These are phyloP conservation scores for Apotomis betuletana DNA, from an alignment of 2,888 invertebrate species.

Conservation along the genomic window DNA sequence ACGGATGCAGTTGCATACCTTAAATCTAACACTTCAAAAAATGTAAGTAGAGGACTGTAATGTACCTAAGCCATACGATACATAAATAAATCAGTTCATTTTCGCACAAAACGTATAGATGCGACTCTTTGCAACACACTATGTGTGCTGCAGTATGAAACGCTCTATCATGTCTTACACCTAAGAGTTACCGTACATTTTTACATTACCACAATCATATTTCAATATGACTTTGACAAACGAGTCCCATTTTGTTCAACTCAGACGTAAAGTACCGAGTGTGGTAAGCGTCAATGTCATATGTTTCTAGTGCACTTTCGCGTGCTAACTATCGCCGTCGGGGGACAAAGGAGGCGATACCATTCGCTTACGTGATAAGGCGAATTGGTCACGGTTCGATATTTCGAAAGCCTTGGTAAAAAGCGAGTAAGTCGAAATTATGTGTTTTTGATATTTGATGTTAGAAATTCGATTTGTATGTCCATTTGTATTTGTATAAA, in stretches of 20 bases:
- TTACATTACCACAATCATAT: conserved; percentile 23
- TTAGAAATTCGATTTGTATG: too few relatives aligned
- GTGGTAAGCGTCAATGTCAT: conserved; percentile 18
- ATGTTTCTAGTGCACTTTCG: conserved; percentile 24
- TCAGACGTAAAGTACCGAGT: conserved; percentile 4
- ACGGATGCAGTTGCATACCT: too few relatives aligned
- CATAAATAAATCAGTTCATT: not conserved
- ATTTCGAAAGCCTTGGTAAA: not conserved
- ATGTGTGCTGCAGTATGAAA: not conserved
- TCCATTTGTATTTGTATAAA: too few relatives aligned
- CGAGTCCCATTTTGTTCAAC: conserved; percentile 1
- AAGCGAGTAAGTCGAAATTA: conserved; percentile 5
- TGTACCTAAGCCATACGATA: too few relatives aligned
- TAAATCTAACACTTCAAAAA: too few relatives aligned
- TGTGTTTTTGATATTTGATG: too few relatives aligned
- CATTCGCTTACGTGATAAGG: conserved; percentile 32
- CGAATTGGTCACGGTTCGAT: conserved; percentile 16
- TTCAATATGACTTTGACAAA: conserved; percentile 23
- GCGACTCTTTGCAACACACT: too few relatives aligned
- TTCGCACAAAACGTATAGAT: not conserved
- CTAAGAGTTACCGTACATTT: not conserved
- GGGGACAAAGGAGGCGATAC: conserved; percentile 23
- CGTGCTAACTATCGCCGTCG: conserved; percentile 8
- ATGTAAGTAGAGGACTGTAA: too few relatives aligned
- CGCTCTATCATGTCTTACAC: not conserved